Percentiles rank a stretch among this genome's conserved stretches.
These are phyloP conservation scores for Sebastes glaucus DNA, from an alignment of 2,797 vertebrate genomes.

Conservation along the genomic window DNA sequence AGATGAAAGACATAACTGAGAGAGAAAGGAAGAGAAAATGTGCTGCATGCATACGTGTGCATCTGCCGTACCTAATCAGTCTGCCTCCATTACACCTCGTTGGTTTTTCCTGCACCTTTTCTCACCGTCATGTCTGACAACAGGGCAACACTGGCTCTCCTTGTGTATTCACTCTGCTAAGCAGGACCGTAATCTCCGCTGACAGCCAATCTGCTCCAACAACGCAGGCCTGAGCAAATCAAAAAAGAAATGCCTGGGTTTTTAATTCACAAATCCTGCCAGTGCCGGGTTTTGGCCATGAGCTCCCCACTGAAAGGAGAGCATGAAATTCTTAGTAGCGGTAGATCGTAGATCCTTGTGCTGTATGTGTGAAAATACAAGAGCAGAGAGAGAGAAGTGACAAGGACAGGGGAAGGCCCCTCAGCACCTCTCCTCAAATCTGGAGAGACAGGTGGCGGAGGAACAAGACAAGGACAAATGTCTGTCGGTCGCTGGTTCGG, in stretches of 20 bases:
- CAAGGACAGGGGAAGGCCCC: slow-evolving; percentile 49
- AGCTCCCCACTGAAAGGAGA: background rate
- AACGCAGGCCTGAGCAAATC: slow-evolving; percentile 53
- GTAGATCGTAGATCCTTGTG: background rate
- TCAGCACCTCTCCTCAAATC: slow-evolving; percentile 59
- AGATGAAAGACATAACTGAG: slow-evolving; percentile 41
- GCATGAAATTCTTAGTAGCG: background rate
- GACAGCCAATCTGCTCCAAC: slow-evolving; percentile 67
- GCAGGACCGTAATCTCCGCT: slow-evolving; percentile 67
- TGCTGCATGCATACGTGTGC: slow-evolving; percentile 42
- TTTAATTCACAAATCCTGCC: slow-evolving; percentile 58
- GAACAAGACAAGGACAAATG: slow-evolving; percentile 74
- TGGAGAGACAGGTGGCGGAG: slow-evolving; percentile 62
- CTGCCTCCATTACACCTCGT: slow-evolving; percentile 49
- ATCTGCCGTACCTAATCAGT: slow-evolving; percentile 63
- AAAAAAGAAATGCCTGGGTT: slow-evolving; percentile 7
- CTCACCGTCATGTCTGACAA: slow-evolving; percentile 82
- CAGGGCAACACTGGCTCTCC: slow-evolving; percentile 73
- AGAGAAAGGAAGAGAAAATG: slow-evolving; percentile 41
- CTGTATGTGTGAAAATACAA: slow-evolving; percentile 21
- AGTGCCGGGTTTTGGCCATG: slow-evolving; percentile 1
- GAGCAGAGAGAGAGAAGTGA: slow-evolving; percentile 28
- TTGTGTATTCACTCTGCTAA: slow-evolving; percentile 66
- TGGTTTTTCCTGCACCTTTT: slow-evolving; percentile 75
- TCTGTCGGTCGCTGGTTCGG: slow-evolving; percentile 37